phyloP scores from a whole-genome alignment of 2,797 vertebrate genomes.

The Sarcophilus harrisii region DNA sequence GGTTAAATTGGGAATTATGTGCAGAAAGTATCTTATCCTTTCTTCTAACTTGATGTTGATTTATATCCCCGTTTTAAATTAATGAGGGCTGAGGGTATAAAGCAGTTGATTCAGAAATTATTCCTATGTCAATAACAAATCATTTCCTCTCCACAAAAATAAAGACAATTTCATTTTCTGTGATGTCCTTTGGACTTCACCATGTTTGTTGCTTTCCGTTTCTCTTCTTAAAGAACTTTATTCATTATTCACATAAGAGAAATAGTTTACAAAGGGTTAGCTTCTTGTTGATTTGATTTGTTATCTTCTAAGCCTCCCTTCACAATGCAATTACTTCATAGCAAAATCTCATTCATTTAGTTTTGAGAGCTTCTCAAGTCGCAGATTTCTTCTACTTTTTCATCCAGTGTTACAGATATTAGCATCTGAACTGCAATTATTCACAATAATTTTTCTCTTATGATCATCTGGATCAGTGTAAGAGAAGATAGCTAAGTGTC shows the following conservation, averaged over 20 bases:
- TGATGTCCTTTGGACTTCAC: not conserved
- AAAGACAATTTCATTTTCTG: not conserved
- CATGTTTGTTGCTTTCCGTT: not conserved
- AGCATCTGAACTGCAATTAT: not conserved
- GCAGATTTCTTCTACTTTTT: not conserved
- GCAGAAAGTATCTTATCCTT: not conserved
- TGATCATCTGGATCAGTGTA: not conserved
- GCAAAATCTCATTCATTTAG: not conserved
- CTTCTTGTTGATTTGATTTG: not conserved
- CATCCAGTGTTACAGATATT: not conserved
- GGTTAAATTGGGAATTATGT: not conserved
- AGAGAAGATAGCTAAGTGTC: not conserved
- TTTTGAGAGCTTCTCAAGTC: not conserved
- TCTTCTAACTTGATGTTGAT: not conserved
- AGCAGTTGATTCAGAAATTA: not conserved
- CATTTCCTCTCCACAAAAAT: not conserved
- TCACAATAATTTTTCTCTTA: not conserved
- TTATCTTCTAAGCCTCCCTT: not conserved
- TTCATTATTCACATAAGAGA: not conserved
- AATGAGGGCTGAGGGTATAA: not conserved
- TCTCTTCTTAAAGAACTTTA: not conserved
- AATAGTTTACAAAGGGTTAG: not conserved
- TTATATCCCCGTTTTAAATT: not conserved
- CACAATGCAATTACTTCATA: not conserved
- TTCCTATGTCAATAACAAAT: not conserved